phyloP scores from a whole-genome alignment of 1,140 invertebrate species.

The Thaumetopoea pityocampa region DNA sequence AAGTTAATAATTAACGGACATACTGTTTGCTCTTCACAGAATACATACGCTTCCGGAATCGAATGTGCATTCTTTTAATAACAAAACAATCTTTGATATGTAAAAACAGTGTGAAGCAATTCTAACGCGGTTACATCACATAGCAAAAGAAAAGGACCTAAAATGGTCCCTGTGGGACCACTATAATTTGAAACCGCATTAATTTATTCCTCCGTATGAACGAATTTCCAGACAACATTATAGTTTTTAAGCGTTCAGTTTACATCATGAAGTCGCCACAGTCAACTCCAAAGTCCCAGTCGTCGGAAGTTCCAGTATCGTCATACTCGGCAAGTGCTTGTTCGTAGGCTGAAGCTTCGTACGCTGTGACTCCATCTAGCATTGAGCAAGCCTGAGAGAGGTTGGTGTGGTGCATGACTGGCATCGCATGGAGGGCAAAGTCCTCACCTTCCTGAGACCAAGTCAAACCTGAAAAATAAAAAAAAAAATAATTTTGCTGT shows the following conservation, averaged over 20 bases:
- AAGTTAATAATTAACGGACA: too few species aligned
- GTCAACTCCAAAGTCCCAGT: conserved; percentile 79
- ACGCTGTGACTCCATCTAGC: conserved; percentile 76
- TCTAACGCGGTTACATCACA: too few species aligned
- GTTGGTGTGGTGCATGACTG: conserved; percentile 78
- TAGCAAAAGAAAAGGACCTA: too few species aligned
- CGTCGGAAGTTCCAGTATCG: conserved; percentile 76
- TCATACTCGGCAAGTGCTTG: conserved; percentile 77
- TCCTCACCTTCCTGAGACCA: conserved; percentile 80
- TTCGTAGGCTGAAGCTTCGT: conserved; percentile 77
- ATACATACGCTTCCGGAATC: too few species aligned
- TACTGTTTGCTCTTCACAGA: too few species aligned
- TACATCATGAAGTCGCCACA: conserved; percentile 81
- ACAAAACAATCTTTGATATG: too few species aligned
- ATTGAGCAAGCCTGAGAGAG: conserved; percentile 75
- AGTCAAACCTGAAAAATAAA: conserved; percentile 66
- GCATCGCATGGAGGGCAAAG: conserved; percentile 78
- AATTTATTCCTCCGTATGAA: too few species aligned
- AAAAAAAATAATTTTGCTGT: background rate
- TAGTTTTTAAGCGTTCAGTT: conserved; percentile 19
- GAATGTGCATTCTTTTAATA: too few species aligned
- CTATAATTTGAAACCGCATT: too few species aligned
- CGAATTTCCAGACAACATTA: too few species aligned
- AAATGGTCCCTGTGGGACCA: too few species aligned
- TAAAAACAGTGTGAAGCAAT: too few species aligned